A percentile compares a stretch with the other conserved stretches of the same genome.
These are phyloP conservation scores for Unio delphinus DNA, from an alignment of 2,888 invertebrate genomes.

Conservation along the genomic window DNA sequence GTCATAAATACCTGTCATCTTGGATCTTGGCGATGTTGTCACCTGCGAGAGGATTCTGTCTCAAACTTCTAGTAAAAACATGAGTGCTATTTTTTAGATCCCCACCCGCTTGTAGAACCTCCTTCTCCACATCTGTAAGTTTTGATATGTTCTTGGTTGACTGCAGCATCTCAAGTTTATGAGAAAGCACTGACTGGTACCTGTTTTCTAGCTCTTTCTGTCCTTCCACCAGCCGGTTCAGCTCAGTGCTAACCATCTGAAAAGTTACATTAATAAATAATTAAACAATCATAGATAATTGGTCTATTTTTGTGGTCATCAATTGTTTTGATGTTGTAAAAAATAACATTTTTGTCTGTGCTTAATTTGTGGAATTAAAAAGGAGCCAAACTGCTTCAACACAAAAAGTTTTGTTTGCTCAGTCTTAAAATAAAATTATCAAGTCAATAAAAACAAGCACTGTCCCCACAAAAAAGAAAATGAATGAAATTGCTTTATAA, in stretches of 20 bases:
- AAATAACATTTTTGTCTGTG: neutral
- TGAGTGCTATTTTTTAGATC: constrained; percentile 67
- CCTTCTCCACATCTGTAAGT: constrained; percentile 51
- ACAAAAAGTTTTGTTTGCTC: neutral
- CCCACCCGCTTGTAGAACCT: constrained; percentile 50
- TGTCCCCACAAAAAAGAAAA: too few relatives aligned
- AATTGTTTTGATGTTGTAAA: too few relatives aligned
- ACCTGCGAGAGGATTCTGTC: constrained; percentile 67
- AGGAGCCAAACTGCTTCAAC: neutral
- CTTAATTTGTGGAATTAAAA: neutral
- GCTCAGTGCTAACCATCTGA: constrained; percentile 66
- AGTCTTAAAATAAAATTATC: neutral
- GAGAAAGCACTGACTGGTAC: constrained; percentile 63
- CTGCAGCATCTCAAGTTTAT: constrained; percentile 52
- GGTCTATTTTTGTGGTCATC: neutral
- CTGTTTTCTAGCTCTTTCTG: constrained; percentile 63
- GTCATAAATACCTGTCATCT: constrained; percentile 61
- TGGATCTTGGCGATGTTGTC: constrained; percentile 69
- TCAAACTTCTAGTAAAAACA: constrained; percentile 64
- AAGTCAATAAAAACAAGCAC: too few relatives aligned
- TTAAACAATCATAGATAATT: neutral
- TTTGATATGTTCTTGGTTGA: constrained; percentile 49
- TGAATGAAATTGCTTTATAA: too few relatives aligned
- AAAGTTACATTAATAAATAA: neutral
- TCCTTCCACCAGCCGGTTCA: constrained; percentile 57